A percentile compares a stretch with the other conserved stretches of the same genome.
phyloP scores from a whole-genome alignment of 1,140 invertebrate species.

The Battus philenor region DNA sequence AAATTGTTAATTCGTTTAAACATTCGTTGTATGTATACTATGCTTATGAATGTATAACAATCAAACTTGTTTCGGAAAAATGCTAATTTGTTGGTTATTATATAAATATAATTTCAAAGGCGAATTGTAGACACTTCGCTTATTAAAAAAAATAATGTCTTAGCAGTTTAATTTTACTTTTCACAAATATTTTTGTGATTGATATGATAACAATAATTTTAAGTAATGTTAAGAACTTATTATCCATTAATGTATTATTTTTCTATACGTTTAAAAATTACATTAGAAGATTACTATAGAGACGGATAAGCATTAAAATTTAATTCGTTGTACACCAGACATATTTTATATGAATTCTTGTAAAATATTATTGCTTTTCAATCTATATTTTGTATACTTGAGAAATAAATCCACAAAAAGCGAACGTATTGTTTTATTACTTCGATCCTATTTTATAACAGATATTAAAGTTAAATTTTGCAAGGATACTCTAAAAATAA shows the following conservation, averaged over 20 bases:
- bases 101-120: too few species aligned
- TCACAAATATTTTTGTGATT: conserved; percentile 11
- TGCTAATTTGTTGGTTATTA: too few species aligned
- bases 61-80: too few species aligned
- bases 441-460: background rate
- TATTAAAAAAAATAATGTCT: too few species aligned
- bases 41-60: too few species aligned
- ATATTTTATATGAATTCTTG: conserved; percentile 22
- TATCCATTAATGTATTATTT: background rate
- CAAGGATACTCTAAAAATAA: too few species aligned
- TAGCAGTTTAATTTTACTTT: conserved; percentile 18
- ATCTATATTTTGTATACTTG: conserved; percentile 44
- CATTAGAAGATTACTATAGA: conserved; percentile 2
- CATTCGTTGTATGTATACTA: too few species aligned
- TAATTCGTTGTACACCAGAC: background rate
- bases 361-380: conserved; percentile 17
- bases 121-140: too few species aligned
- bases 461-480: too few species aligned
- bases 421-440: conserved; percentile 3
- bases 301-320: background rate
- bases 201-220: background rate
- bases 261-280: conserved; percentile 13
- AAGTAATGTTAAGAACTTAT: background rate
- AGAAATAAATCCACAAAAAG: conserved; percentile 23
- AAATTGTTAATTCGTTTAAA: too few species aligned